These are phyloP conservation scores for Caenorhabditis sinica DNA, from an alignment of 2,888 invertebrate genomes.

Conservation along the genomic window DNA sequence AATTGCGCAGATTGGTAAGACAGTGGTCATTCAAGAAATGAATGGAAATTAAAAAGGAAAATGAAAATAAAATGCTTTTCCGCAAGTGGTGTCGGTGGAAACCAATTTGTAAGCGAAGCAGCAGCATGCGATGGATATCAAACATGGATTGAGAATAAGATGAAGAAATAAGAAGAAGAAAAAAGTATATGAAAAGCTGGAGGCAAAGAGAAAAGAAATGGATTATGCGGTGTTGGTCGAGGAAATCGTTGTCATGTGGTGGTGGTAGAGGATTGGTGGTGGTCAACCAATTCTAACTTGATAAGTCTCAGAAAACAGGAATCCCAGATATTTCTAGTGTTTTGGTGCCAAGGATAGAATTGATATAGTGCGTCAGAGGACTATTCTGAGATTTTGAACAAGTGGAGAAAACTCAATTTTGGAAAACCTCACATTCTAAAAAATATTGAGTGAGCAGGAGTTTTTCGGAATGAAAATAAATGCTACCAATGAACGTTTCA, in stretches of 20 bases:
- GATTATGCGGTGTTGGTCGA: constrained; percentile 49
- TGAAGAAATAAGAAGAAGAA: constrained; percentile 4
- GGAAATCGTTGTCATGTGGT: constrained; percentile 54
- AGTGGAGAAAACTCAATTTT: background rate
- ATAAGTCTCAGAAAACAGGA: constrained; percentile 18
- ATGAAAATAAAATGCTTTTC: constrained; percentile 9
- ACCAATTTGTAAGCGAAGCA: constrained; percentile 51
- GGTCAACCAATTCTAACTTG: constrained; percentile 29
- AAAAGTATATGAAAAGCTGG: constrained; percentile 9
- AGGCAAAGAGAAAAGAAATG: constrained; percentile 26
- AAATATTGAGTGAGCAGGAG: background rate
- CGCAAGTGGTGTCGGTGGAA: constrained; percentile 37
- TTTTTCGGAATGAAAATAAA: too few species aligned
- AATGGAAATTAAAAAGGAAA: background rate
- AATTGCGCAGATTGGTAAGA: background rate
- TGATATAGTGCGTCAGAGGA: background rate
- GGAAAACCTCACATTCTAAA: background rate
- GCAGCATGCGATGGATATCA: constrained; percentile 35
- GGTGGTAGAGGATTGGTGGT: constrained; percentile 28
- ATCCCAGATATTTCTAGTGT: constrained; percentile 3
- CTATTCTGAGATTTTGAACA: background rate
- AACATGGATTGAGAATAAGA: constrained; percentile 35
- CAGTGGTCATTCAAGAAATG: background rate
- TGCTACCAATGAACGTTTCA: too few species aligned
- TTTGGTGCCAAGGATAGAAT: background rate